Percentiles rank a stretch among this genome's conserved stretches.
Evolutionary conservation across 2,888 invertebrate species (phyloP).

Genomic region (Halictus ligatus): DNA sequence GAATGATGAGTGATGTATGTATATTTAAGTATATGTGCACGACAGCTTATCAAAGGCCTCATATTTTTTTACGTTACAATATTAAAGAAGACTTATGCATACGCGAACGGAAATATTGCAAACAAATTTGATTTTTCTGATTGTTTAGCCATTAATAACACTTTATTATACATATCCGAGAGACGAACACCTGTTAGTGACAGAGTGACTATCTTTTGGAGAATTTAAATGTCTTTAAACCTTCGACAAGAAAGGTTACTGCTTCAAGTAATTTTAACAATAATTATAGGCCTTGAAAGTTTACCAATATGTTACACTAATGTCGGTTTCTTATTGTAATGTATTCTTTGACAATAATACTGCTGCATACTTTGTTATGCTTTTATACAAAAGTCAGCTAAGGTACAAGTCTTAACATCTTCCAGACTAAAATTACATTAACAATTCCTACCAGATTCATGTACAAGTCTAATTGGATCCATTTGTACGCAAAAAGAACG

Average conservation of each 20-base stretch:
- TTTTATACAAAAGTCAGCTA: constrained; percentile 35
- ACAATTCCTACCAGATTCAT: constrained; percentile 27
- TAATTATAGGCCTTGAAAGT: constrained; percentile 46
- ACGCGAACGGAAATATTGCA: constrained; percentile 23
- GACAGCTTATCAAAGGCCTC: constrained; percentile 35
- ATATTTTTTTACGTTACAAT: constrained; percentile 32
- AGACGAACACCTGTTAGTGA: constrained; percentile 10
- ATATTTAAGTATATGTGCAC: constrained; percentile 33
- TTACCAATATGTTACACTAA: constrained; percentile 35
- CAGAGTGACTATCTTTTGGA: constrained; percentile 19
- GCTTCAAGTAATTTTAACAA: constrained; percentile 38
- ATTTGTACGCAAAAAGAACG: constrained; percentile 7
- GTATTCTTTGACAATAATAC: constrained; percentile 63
- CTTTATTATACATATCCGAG: constrained; percentile 57
- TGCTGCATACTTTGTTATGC: constrained; percentile 45
- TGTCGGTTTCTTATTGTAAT: constrained; percentile 41
- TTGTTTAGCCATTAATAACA: constrained; percentile 24
- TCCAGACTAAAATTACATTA: constrained; percentile 24
- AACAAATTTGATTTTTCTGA: constrained; percentile 27
- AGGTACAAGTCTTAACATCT: constrained; percentile 34
- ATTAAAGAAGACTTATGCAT: constrained; percentile 11
- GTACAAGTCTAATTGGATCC: constrained; percentile 14
- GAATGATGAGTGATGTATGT: constrained; percentile 17
- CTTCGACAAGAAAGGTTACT: background rate
- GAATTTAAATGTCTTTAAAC: constrained; percentile 5